Percentiles rank a stretch among this genome's conserved stretches.
Evolutionary conservation across 2,113 vertebrate genomes (phyloP).

Genomic region (Hucho hucho): DNA sequence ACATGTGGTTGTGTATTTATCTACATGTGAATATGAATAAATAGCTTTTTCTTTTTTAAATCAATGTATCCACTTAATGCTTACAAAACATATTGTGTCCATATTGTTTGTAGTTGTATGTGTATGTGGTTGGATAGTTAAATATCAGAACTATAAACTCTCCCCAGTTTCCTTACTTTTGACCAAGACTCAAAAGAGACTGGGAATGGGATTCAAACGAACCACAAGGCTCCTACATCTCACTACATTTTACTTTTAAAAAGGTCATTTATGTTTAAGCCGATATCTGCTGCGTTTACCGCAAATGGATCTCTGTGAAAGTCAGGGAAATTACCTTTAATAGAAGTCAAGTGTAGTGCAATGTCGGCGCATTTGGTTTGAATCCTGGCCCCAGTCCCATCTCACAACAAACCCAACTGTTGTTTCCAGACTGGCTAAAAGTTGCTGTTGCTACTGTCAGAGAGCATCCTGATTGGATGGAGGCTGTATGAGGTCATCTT

Average conservation of each 20-base stretch:
- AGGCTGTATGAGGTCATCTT: neutral
- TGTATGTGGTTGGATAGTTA: neutral
- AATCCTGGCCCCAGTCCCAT: too few species aligned
- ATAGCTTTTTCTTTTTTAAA: slow-evolving; percentile 8
- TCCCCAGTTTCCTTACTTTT: neutral
- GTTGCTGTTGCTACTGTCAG: neutral
- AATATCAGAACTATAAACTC: neutral
- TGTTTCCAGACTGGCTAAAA: too few species aligned
- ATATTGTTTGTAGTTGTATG: slow-evolving; percentile 22
- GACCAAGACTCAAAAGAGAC: slow-evolving; percentile 2
- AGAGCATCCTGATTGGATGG: neutral
- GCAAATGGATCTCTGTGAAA: too few species aligned
- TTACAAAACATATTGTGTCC: neutral
- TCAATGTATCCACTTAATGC: neutral
- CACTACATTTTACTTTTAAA: too few species aligned
- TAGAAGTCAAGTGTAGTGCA: too few species aligned
- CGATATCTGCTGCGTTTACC: too few species aligned
- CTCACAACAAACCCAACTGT: too few species aligned
- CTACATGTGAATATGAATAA: slow-evolving; percentile 38
- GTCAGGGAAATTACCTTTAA: too few species aligned
- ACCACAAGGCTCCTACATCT: too few species aligned
- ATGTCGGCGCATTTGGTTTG: too few species aligned
- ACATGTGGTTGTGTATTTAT: slow-evolving; percentile 67
- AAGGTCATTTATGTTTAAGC: too few species aligned
- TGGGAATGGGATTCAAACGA: too few species aligned